Base-by-base conservation (phyloP, 2,113 vertebrate genomes). In the Seriola quinqueradiata region DNA sequence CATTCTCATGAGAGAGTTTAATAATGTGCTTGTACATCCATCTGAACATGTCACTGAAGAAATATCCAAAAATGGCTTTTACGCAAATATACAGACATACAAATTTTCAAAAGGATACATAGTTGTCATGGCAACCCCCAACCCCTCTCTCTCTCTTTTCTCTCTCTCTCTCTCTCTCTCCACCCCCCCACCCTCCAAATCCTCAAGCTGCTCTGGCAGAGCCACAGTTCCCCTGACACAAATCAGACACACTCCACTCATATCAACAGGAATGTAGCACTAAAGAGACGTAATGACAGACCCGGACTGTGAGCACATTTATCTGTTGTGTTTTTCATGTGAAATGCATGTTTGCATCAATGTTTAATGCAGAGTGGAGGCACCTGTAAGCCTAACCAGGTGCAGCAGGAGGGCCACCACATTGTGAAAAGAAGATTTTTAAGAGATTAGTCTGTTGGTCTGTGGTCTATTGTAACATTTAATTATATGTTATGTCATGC, bases 311-410 rank as follows among this genome's bases (percentile, higher is more conserved):
- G 75, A 21, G 69, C 77, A 67, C 61, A 44, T 54, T 59, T 16
- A n/a, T 14, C 58, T 58, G 38, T 52, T 59, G 14, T 87, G 75
- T 83, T 79, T 82, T 82, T 42, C 21, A 74, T 80, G 80, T 68
- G 71, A 82, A 87, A 82, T 52, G 7, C 66, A 79, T 89, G 69
- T 90, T 68, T 52, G 61, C 17, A 67, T 92, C 52, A 86, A 89
- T 78, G 59, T 86, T 87, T 84, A 80, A 89, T 76, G 55, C 14
- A 52, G 42, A 82, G 34, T 66, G 66, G 63, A 44, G n/a, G n/a
- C 16, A 9, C 48, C 46, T 69, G 61, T 32, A 80, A 71, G 61
- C 66, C 70, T 58, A 82, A 75, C 28, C 54, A 87, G 69, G 59
- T 86, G 72, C 60, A 75, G 58, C 60, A 55, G 40, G 19, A 64